A percentile compares a stretch with the other conserved stretches of the same genome.
Evolutionary conservation across 2,113 vertebrate genomes (phyloP).

Genomic region (Corapipo altera): DNA sequence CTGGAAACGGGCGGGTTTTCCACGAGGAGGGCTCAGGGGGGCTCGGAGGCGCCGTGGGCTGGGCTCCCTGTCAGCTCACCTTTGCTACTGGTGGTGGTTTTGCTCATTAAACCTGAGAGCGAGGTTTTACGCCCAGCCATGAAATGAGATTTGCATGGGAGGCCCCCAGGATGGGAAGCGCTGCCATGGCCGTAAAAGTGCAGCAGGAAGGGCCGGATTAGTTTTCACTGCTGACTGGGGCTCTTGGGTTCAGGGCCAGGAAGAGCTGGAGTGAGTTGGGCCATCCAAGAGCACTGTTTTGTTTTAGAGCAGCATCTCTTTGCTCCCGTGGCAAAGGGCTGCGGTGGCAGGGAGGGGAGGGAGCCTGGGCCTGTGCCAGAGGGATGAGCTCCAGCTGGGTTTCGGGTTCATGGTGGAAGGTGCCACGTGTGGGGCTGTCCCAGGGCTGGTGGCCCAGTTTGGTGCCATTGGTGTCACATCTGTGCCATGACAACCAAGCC

Average conservation of each 20-base stretch:
- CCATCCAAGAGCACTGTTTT: not conserved
- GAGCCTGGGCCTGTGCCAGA: accelerated
- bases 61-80: not conserved
- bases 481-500: not conserved
- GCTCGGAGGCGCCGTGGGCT: not conserved
- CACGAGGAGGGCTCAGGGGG: accelerated
- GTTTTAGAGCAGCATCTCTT: accelerated
- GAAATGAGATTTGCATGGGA: not conserved
- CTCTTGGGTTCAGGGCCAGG: not conserved
- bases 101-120: not conserved
- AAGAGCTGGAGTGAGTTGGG: not conserved
- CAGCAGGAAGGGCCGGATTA: not conserved
- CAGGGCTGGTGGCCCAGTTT: accelerated
- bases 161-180: not conserved
- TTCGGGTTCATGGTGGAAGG: not conserved
- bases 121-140: not conserved
- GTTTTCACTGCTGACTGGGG: not conserved
- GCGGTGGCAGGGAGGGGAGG: not conserved
- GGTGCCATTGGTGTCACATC: accelerated
- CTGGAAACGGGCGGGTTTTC: not conserved
- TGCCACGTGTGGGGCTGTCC: not conserved
- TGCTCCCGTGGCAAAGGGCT: not conserved
- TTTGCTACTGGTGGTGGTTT: not conserved
- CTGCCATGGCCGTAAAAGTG: not conserved
- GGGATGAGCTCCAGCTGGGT: not conserved